phyloP scores from a whole-genome alignment of 2,113 vertebrate species.

The Rhinoderma darwinii region DNA sequence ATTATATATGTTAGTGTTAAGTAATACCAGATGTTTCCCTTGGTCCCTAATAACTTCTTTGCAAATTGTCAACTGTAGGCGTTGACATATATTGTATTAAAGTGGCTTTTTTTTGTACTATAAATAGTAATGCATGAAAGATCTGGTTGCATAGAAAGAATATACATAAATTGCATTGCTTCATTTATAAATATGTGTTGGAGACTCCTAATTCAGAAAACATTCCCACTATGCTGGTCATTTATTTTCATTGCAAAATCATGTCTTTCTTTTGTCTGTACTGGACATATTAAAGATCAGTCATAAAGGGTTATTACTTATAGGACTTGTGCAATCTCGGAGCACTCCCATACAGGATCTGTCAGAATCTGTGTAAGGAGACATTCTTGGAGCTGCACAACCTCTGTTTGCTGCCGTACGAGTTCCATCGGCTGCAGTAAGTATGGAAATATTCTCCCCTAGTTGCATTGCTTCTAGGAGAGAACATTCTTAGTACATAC shows the following conservation, averaged over 20 bases:
- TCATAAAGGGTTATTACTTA: neutral
- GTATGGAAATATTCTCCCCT: too few species aligned
- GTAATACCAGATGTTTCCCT: slow-evolving; percentile 81
- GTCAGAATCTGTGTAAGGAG: too few species aligned
- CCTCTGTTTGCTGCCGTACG: too few species aligned
- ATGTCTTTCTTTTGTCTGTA: too few species aligned
- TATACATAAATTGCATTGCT: slow-evolving; percentile 56
- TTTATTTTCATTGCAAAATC: too few species aligned
- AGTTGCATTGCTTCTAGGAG: too few species aligned
- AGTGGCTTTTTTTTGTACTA: slow-evolving; percentile 30
- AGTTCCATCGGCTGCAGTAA: too few species aligned
- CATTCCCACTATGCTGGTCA: neutral
- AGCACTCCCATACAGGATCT: too few species aligned
- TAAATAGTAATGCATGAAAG: slow-evolving; percentile 65
- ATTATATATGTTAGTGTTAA: slow-evolving; percentile 82
- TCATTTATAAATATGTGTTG: neutral
- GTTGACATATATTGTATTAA: slow-evolving; percentile 67
- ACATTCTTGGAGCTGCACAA: too few species aligned
- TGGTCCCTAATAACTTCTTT: slow-evolving; percentile 73
- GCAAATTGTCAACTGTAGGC: slow-evolving; percentile 74
- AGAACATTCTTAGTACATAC: too few species aligned
- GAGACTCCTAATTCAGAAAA: neutral
- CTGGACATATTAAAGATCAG: neutral
- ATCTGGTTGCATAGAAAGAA: neutral
- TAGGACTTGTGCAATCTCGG: too few species aligned